Evolutionary conservation across 2,888 invertebrate species (phyloP).

Genomic region (Thecocarcelia acutangulata): DNA sequence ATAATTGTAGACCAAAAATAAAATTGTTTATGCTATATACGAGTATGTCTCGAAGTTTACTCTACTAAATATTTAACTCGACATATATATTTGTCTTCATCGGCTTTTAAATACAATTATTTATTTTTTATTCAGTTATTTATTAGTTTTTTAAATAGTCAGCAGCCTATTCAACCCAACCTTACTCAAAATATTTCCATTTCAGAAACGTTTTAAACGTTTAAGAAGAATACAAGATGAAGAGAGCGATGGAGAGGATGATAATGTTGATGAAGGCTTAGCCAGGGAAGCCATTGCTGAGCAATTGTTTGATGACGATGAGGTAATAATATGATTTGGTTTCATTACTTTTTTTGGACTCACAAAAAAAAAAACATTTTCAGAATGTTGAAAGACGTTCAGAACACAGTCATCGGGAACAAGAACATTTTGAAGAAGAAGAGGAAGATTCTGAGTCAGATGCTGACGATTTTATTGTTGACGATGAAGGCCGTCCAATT

Average conservation of each 20-base stretch:
- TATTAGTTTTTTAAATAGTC: too few species aligned
- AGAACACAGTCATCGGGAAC: conserved; percentile 85
- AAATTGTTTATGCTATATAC: too few species aligned
- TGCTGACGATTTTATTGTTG: conserved; percentile 98
- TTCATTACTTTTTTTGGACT: background rate
- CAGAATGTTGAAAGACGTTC: conserved; percentile 91
- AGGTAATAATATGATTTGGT: conserved; percentile 76
- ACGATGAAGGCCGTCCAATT: conserved; percentile 95
- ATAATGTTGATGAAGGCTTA: conserved; percentile 88
- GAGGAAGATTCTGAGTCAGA: conserved; percentile 92
- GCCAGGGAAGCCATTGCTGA: conserved; percentile 94
- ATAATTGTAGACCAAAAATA: too few species aligned
- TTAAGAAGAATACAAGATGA: conserved; percentile 92
- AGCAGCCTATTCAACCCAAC: too few species aligned
- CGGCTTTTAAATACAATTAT: too few species aligned
- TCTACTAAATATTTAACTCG: too few species aligned
- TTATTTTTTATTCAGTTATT: too few species aligned
- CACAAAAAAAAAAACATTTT: background rate
- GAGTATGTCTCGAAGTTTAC: too few species aligned
- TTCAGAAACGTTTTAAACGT: conserved; percentile 92
- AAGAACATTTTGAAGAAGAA: conserved; percentile 84
- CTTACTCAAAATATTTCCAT: too few species aligned
- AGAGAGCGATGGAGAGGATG: conserved; percentile 93
- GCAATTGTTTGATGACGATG: conserved; percentile 93
- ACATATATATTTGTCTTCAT: too few species aligned